phyloP scores from a whole-genome alignment of 1,140 invertebrate genomes.

The Leptinotarsa defecta region DNA sequence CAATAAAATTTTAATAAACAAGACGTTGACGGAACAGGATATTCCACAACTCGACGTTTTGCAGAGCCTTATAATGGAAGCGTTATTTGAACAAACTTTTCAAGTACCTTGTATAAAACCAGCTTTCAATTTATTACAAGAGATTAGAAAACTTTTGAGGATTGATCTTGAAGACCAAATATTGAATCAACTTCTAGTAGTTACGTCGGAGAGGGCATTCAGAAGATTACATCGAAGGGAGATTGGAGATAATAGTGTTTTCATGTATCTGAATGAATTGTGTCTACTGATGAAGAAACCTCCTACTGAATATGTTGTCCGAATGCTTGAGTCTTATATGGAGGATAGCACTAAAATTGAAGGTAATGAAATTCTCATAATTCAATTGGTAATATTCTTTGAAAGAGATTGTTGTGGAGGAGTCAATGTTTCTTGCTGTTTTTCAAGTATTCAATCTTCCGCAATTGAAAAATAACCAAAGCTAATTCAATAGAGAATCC shows the following conservation, averaged over 20 bases:
- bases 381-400: too few species aligned
- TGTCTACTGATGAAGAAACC: constrained; percentile 33
- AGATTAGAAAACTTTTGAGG: constrained; percentile 15
- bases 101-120: constrained; percentile 15
- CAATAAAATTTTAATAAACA: constrained; percentile 12
- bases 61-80: constrained; percentile 16
- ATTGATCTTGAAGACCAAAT: constrained; percentile 16
- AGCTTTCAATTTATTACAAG: constrained; percentile 10
- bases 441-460: too few species aligned
- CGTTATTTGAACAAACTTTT: constrained; percentile 11
- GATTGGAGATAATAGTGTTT: constrained; percentile 16
- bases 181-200: constrained; percentile 17
- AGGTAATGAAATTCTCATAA: constrained; percentile 22
- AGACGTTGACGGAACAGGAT: neutral
- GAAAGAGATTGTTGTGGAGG: too few species aligned
- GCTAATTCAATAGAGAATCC: too few species aligned
- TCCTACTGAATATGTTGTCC: constrained; percentile 32
- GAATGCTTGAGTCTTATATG: constrained; percentile 31
- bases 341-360: constrained; percentile 22
- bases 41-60: constrained; percentile 5
- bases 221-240: constrained; percentile 15
- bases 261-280: constrained; percentile 40
- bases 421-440: too few species aligned
- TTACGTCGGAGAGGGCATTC: constrained; percentile 23
- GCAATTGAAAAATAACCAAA: too few species aligned